Conservation (phyloP, 2,113 vertebrate species). For the Bombycilla garrulus region DNA sequence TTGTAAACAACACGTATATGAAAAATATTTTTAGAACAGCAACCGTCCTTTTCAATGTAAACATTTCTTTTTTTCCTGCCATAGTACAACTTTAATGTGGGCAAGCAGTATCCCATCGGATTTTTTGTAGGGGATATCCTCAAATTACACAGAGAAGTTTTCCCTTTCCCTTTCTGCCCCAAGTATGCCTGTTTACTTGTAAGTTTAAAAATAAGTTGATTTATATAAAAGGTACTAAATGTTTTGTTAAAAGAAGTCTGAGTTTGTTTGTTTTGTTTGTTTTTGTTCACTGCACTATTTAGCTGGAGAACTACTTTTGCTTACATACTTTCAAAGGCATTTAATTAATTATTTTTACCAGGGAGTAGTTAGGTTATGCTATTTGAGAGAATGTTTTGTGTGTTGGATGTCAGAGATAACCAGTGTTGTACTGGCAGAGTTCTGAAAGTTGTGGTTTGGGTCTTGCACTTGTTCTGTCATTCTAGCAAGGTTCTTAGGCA, state of each 20-base stretch:
- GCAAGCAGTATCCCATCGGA: background rate
- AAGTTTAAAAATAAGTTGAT: background rate
- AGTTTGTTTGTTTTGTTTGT: background rate
- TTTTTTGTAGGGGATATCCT: slow-evolving; percentile 41
- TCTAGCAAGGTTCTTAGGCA: background rate
- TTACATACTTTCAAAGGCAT: background rate
- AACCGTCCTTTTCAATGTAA: slow-evolving; percentile 9
- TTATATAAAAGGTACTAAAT: background rate
- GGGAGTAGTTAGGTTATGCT: background rate
- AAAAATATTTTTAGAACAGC: slow-evolving; percentile 33
- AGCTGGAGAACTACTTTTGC: background rate
- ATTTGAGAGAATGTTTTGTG: background rate
- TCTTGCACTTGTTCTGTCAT: background rate
- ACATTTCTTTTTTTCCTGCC: background rate
- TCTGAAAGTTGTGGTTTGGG: background rate
- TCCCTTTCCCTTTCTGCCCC: background rate
- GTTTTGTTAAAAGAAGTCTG: background rate
- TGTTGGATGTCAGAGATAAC: background rate
- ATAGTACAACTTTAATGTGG: background rate
- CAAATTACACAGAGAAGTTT: background rate
- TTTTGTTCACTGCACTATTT: background rate
- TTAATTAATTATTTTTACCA: background rate
- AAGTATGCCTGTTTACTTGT: background rate
- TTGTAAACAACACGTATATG: background rate
- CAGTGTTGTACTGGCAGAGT: background rate